Evolutionary conservation across 2,888 invertebrate species (phyloP), one percentile per base, ranked within the genome.

Genomic region (Trisateles emortualis): DNA sequence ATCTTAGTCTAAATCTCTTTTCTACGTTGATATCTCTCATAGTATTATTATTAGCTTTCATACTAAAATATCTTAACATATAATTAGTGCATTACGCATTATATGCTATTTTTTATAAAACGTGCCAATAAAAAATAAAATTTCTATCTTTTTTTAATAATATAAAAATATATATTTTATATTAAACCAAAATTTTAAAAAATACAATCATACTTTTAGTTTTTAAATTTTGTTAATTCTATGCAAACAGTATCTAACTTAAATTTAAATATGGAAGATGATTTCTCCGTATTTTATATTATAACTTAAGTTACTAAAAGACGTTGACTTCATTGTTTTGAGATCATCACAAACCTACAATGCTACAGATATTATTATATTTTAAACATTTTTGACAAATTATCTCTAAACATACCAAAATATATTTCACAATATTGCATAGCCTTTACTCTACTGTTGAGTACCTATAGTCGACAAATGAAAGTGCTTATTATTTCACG

Each of bases 281-380:
- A 19, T 16, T 14, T 8, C 1, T 24, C 33, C 10, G 1, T 16
- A 9, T 39, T 1, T n/a, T 1, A 39, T 17, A 13, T 8, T 49
- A 72, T 52, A 52, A 35, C 56, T 63, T 56, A 62, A 6, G 8
- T 49, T 56, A 57, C 57, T 52, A 36, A 42, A 43, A 17, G 45
- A 63, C 50, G 38, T 53, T 72, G 65, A 56, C 56, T 70, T 53
- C 56, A 48, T 58, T 59, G 42, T 39, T 52, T 59, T 74, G 71
- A 76, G 74, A 74, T 73, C 76, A 74, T 66, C 57, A 60, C 53
- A 61, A 60, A 59, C 39, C 58, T 59, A 51, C 8, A 52, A 1
- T 8, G n/a, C 11, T 22, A 36, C 17, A 32, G 16, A 22, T 59
- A 62, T 33, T 47, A 44, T 44, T 47, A 50, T 45, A 62, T 55